A percentile compares a stretch with the other conserved stretches of the same genome.
These are phyloP conservation scores for Marcusenius ussheri DNA, from an alignment of 2,113 vertebrate genomes.

Conservation along the genomic window DNA sequence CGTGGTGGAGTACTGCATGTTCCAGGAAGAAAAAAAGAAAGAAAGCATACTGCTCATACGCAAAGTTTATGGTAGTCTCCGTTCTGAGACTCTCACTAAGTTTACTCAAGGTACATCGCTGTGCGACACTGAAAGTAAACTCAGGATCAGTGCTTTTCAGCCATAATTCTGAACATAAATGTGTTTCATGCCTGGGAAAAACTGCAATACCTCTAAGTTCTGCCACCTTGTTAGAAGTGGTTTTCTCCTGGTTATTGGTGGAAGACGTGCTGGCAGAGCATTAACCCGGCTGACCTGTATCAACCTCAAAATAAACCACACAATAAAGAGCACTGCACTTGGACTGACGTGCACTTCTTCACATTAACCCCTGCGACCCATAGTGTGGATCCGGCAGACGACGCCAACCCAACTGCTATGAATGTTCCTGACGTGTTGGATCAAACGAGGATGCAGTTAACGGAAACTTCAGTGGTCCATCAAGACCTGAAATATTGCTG, in stretches of 20 bases:
- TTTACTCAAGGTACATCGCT: not conserved
- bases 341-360: not conserved
- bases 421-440: not conserved
- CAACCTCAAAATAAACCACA: not conserved
- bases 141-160: not conserved
- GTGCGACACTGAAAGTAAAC: not conserved
- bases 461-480: not conserved
- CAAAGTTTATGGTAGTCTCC: not conserved
- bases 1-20: not conserved
- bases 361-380: not conserved
- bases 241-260: not conserved
- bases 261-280: not conserved
- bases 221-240: not conserved
- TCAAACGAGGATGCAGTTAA: not conserved
- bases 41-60: not conserved
- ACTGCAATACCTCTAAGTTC: not conserved
- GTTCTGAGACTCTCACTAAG: not conserved
- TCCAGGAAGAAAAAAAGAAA: not conserved
- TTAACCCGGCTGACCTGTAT: not conserved
- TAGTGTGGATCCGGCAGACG: not conserved
- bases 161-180: not conserved
- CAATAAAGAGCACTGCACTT: not conserved
- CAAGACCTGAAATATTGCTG: not conserved
- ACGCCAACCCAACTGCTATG: not conserved
- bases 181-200: not conserved